These are phyloP conservation scores for Zaprionus vittiger DNA, from an alignment of 1,140 invertebrate genomes.

Conservation along the genomic window DNA sequence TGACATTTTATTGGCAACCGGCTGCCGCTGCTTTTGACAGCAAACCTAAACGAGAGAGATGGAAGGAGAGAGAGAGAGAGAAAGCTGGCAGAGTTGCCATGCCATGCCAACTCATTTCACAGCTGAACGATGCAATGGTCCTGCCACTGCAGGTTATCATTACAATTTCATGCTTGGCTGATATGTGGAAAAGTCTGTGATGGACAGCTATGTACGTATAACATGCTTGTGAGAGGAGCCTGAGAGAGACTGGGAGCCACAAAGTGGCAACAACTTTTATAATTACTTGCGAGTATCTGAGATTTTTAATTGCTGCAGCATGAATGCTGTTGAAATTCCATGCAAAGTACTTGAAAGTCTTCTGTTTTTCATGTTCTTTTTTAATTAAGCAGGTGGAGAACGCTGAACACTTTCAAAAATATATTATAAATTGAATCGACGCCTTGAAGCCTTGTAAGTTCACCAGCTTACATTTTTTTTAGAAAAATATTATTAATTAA, in stretches of 20 bases:
- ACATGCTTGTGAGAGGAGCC: not conserved
- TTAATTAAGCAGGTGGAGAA: not conserved
- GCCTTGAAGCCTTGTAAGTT: no score
- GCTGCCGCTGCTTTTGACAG: constrained; percentile 7
- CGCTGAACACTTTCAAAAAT: not conserved
- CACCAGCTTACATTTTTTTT: no score
- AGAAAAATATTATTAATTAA: no score
- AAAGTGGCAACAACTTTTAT: constrained; percentile 5
- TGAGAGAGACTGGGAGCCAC: not conserved
- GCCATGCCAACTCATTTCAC: constrained; percentile 43
- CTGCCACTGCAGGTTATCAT: constrained; percentile 40
- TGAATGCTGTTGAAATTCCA: not conserved
- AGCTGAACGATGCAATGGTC: constrained; percentile 50
- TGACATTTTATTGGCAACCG: constrained; percentile 68
- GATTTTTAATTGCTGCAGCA: constrained; percentile 28
- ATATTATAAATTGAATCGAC: no score
- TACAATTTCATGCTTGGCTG: constrained; percentile 49
- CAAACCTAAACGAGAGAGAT: not conserved
- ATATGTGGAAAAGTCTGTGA: constrained; percentile 18
- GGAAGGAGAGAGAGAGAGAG: not conserved
- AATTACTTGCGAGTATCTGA: not conserved
- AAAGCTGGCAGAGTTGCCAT: not conserved
- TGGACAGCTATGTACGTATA: not conserved
- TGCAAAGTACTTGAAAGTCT: not conserved
- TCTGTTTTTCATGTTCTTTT: not conserved